Base-by-base conservation (phyloP, 2,797 vertebrate genomes). In the Naso thynnoides region DNA sequence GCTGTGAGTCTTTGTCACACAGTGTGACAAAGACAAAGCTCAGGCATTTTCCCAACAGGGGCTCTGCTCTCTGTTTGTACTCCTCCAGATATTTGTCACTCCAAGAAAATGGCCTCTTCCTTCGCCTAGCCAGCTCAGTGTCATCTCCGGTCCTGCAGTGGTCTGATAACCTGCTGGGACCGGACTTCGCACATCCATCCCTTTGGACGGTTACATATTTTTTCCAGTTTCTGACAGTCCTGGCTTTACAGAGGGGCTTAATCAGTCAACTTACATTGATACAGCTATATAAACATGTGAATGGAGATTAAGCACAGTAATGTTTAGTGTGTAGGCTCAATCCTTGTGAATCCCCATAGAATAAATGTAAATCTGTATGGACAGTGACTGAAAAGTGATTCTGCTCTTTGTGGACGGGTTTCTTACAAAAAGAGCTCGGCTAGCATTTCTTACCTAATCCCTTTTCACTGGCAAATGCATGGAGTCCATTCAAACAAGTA, bases 21-120 rank as follows among this genome's bases (percentile, higher is more conserved):
- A 81, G 81, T 82, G 77, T 90, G 88, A 90, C 88, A 92, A 88
- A 92, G 89, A 91, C 88, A 90, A 88, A 88, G 88, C 88, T 91
- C 69, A 83, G 89, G 80, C 86, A 50, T 87, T 79, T 82, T 88
- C 86, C 82, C 91, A 87, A 83, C 88, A 88, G 85, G 88, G 75
- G 72, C 84, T 81, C 76, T 79, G 77, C 80, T 88, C 85, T 88
- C 74, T 84, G 83, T 90, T 90, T 91, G 83, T 83, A 78, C 86
- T 88, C 79, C 81, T 83, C 78, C 81, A 86, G 76, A 88, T 88
- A 90, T 91, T 89, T 92, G 89, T 92, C 88, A 89, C 72, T 90
- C 75, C 44, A 68, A 75, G 81, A 89, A 90, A 91, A 85, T 85
- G 83, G 76, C 84, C 86, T 78, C 86, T 85, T 81, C 81, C 65